Base-by-base conservation (phyloP, 2,113 vertebrate genomes). In the Poeciliopsis retropinna region DNA sequence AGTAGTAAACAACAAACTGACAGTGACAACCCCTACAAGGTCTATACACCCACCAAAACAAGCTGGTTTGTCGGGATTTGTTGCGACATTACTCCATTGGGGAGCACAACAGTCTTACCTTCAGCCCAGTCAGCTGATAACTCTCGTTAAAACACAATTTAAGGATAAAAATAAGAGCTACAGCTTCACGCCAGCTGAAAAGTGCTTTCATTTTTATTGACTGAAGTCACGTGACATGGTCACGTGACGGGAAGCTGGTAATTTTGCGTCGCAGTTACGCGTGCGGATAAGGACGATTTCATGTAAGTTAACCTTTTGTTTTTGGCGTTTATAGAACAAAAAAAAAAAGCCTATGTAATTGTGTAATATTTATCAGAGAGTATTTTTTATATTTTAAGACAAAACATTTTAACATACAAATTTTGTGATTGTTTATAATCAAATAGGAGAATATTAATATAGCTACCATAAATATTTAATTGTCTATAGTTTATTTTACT, bases 201-300 rank as follows among this genome's bases (percentile, higher is more conserved):
- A 64, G 75, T 84, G 90, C 87, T 90, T 75, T 92, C 94, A 94
- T 94, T 84, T 93, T 93, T 63, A 32, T 74, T 64, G 66, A 74
- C 28, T 66, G 41, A 17, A 47, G 75, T 93, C 94, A 94, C 41
- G 66, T 94, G 94, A 94, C 66, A 67, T 41, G 39, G 14, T 41
- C 44, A 47, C 44, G 44, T 89, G 90, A 92, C 82, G 29, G 83
- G 87, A 91, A 88, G 76, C 66, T 1, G 54, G 32, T n/a, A 19
- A 17, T 51, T 67, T 71, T 85, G 83, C 83, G 79, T 75, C 37
- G n/a, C 13, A 22, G 19, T 83, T 83, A 78, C 64, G 83, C 79
- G 80, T 80, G 75, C 2, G 12, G 19, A 3, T 17, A 11, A 30
- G 44, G 44, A 47, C 44, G 41, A 44, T 44, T 44, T 44, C 15